Percentiles rank a stretch among this genome's conserved stretches.
Evolutionary conservation across 2,113 vertebrate species (phyloP).

Genomic region (Vulpes vulpes): DNA sequence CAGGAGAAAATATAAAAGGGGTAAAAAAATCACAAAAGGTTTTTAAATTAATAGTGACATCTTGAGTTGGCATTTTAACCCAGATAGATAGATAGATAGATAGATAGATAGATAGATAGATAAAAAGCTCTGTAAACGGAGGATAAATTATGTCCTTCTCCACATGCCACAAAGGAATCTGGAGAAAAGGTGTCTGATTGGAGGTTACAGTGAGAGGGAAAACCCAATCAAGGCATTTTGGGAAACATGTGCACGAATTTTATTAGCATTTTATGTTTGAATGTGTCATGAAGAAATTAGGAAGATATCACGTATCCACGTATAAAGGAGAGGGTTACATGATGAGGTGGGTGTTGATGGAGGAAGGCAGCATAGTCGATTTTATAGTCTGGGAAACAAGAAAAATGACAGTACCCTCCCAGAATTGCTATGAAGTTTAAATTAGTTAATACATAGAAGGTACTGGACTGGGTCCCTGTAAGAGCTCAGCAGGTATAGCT

Average conservation of each 20-base stretch:
- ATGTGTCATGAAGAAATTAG: conserved; percentile 33
- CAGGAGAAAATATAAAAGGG: background rate
- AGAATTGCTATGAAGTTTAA: background rate
- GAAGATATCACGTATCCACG: background rate
- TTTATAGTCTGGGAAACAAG: conserved; percentile 27
- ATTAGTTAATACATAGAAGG: background rate
- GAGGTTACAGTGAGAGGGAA: background rate
- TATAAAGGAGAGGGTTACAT: background rate
- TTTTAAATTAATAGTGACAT: conserved; percentile 31
- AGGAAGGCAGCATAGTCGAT: background rate
- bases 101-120: background rate
- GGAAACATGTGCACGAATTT: background rate
- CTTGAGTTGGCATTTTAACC: conserved; percentile 28
- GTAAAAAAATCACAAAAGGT: conserved; percentile 50
- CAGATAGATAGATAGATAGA: background rate
- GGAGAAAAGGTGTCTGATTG: background rate
- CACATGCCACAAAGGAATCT: background rate
- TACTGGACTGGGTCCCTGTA: background rate
- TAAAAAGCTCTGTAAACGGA: background rate
- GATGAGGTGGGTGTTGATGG: background rate
- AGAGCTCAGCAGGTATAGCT: background rate
- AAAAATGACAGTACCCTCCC: background rate
- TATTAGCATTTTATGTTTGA: conserved; percentile 49
- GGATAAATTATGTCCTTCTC: conserved; percentile 21
- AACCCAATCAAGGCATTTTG: background rate